Evolutionary conservation across 2,113 vertebrate genomes (phyloP).

Genomic region (Gasterosteus nipponicus): DNA sequence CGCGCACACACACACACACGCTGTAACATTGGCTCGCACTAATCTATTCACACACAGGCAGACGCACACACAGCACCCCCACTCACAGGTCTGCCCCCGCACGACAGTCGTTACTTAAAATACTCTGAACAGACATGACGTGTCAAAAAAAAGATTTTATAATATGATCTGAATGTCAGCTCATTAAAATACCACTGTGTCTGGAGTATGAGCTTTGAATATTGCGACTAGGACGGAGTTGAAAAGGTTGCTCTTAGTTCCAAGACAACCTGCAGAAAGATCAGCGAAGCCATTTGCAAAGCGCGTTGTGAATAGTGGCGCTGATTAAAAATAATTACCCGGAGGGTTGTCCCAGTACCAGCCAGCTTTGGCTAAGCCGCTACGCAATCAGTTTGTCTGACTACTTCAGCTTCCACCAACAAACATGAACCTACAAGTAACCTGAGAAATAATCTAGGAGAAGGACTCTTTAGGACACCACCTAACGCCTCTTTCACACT

Average conservation of each 20-base stretch:
- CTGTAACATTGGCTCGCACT: neutral
- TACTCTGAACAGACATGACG: slow-evolving; percentile 19
- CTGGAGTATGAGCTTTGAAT: slow-evolving; percentile 5
- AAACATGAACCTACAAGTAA: neutral
- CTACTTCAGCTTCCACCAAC: neutral
- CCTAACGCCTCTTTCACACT: neutral
- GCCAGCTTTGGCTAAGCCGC: too few relatives aligned
- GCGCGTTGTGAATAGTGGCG: neutral
- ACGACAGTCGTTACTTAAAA: slow-evolving; percentile 29
- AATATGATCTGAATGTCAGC: slow-evolving; percentile 30
- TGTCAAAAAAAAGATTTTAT: slow-evolving; percentile 27
- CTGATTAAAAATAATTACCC: slow-evolving; percentile 33
- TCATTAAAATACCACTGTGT: slow-evolving; percentile 29
- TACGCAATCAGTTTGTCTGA: too few relatives aligned
- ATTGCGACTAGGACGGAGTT: neutral
- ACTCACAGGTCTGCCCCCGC: slow-evolving; percentile 19
- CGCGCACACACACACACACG: slow-evolving; percentile 14
- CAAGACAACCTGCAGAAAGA: neutral
- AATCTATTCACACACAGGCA: neutral
- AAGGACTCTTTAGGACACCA: neutral
- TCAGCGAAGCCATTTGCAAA: neutral
- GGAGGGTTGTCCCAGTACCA: neutral
- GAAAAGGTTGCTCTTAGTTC: neutral
- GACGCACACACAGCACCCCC: slow-evolving; percentile 4
- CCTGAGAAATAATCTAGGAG: neutral